Percentiles rank a stretch among this genome's conserved stretches.
phyloP scores from a whole-genome alignment of 2,113 vertebrate species.

The Poeciliopsis turrubarensis region DNA sequence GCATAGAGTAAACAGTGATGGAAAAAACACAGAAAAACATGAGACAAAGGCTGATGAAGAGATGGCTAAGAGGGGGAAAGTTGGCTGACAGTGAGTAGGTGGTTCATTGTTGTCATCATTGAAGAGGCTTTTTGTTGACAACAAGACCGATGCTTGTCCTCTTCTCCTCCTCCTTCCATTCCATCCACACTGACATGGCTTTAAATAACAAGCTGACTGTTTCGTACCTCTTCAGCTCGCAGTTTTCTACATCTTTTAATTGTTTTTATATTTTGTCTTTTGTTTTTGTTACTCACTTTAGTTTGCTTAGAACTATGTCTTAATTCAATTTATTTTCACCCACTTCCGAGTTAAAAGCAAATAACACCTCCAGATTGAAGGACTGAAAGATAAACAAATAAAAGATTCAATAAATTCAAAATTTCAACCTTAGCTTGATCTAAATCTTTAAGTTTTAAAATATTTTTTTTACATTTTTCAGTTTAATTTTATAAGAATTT shows the following conservation, averaged over 20 bases:
- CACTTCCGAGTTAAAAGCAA: no score
- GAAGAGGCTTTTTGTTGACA: slow-evolving; percentile 73
- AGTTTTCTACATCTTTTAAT: neutral
- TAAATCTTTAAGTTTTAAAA: no score
- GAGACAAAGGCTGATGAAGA: slow-evolving; percentile 52
- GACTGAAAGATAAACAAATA: no score
- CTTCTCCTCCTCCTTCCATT: slow-evolving; percentile 56
- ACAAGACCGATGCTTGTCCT: slow-evolving; percentile 64
- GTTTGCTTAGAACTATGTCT: neutral
- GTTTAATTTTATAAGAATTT: no score
- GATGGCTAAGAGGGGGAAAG: slow-evolving; percentile 46
- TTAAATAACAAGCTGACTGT: slow-evolving; percentile 64
- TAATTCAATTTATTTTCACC: no score
- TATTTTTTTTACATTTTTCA: no score
- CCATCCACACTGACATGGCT: slow-evolving; percentile 61
- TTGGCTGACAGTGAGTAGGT: slow-evolving; percentile 70
- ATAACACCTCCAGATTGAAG: no score
- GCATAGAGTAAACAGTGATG: slow-evolving; percentile 36
- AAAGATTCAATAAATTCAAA: no score
- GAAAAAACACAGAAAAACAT: neutral
- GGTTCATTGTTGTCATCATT: slow-evolving; percentile 70
- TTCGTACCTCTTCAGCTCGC: slow-evolving; percentile 10
- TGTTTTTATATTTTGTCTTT: neutral
- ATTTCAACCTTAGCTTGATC: no score
- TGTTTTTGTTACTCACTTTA: neutral